Base-by-base conservation (phyloP, 2,113 vertebrate genomes). In the Lasiurus borealis region DNA sequence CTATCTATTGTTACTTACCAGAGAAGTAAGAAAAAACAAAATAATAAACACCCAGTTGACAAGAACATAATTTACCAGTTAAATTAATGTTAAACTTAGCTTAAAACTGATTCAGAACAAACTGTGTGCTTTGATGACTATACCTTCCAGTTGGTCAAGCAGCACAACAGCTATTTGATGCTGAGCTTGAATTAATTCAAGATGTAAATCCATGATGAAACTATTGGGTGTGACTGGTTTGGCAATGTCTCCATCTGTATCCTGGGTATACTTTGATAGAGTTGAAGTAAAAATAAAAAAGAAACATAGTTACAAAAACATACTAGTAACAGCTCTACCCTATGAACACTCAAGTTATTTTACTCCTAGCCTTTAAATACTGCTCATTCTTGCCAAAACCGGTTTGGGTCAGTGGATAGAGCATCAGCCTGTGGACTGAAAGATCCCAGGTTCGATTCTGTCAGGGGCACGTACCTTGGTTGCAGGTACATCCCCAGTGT, bases 161-260 rank as follows among this genome's bases (percentile, higher is more conserved):
- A 99, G 97, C 95, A 98, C 98, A 96, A 99, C 97, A 34, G 98
- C 98, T 88, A 99, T 97, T 85, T 98, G 98, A 96, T 99, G 99
- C 93, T 99, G 98, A 83, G 99, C 98, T 71, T 98, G 98, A 97
- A 99, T 97, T 15, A 99, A 98, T 73, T 99, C 98, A 80, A 99
- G 97, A 78, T 99, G 98, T 86, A 99, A 98, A 98, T 99, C 99
- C 98, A 97, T 97, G 44, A 98, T 90, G 91, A 98, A 98, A 93
- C 50, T 84, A 71, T 98, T 97, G 46, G 81, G 72, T 95, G 89
- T 77, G 96, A 88, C 85, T 77, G 90, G 84, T 90, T 97, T 97
- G 68, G 86, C 96, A 81, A 50, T 40, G 27, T 78, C 76, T 94
- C 54, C 96, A 88, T 89, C 94, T 85, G 19, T 3, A 80, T 77